Evolutionary conservation across 2,888 invertebrate genomes (phyloP).

Genomic region (Syrphus vitripennis): DNA sequence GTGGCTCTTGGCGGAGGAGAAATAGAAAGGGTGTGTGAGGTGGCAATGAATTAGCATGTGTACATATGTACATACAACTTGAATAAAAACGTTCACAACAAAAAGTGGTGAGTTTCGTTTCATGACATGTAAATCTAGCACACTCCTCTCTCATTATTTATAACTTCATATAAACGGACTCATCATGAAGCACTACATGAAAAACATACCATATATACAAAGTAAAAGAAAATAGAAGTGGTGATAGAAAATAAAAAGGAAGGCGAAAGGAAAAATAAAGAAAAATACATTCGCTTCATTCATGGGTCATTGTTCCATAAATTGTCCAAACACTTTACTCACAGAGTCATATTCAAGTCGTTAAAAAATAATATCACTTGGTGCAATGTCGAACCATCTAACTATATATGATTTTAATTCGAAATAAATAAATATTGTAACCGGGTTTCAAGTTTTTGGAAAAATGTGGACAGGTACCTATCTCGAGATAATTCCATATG

Average conservation of each 20-base stretch:
- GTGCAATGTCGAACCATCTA: conserved; percentile 24
- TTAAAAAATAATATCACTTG: not conserved
- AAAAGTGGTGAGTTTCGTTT: conserved; percentile 59
- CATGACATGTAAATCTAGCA: conserved; percentile 56
- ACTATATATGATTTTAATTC: conserved; percentile 20
- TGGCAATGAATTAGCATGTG: not conserved
- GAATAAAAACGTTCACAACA: conserved; percentile 53
- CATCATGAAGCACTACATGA: conserved; percentile 46
- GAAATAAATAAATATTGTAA: conserved; percentile 29
- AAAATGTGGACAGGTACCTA: not conserved
- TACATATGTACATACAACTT: conserved; percentile 5
- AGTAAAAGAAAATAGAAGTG: not conserved
- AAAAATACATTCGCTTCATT: conserved; percentile 44
- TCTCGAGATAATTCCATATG: not conserved
- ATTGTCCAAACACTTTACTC: conserved; percentile 62
- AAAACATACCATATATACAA: conserved; percentile 54
- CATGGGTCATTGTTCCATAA: conserved; percentile 71
- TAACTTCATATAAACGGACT: conserved; percentile 3
- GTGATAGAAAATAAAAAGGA: conserved; percentile 9
- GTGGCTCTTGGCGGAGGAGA: not conserved
- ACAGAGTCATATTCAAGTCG: conserved; percentile 6
- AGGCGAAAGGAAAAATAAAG: conserved; percentile 4
- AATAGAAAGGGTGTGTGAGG: not conserved
- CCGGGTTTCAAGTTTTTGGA: conserved; percentile 36
- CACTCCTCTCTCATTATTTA: conserved; percentile 15